phyloP scores from a whole-genome alignment of 2,888 invertebrate species.

The Ophion ventricosus region DNA sequence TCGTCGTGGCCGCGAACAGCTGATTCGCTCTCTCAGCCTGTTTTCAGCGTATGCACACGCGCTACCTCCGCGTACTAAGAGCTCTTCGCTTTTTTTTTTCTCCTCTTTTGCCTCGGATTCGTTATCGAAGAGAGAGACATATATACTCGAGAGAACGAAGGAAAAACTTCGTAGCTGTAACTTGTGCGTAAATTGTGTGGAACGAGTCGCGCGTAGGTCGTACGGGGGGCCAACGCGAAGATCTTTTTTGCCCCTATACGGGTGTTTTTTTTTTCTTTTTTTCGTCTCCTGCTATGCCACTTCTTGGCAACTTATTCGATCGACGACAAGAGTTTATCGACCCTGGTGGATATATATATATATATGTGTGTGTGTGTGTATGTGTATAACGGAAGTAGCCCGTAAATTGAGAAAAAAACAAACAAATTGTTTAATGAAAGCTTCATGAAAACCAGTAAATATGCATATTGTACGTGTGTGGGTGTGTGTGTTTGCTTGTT shows the following conservation, averaged over 20 bases:
- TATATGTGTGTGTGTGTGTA: neutral
- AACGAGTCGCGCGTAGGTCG: neutral
- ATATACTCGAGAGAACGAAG: neutral
- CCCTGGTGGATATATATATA: constrained; percentile 39
- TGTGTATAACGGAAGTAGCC: constrained; percentile 71
- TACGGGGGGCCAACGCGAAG: constrained; percentile 25
- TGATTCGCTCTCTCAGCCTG: constrained; percentile 76
- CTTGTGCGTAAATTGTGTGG: neutral
- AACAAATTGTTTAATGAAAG: constrained; percentile 8
- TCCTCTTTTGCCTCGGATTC: neutral
- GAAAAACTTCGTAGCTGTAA: neutral
- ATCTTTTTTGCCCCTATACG: constrained; percentile 56
- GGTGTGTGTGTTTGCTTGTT: neutral
- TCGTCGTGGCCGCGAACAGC: constrained; percentile 79
- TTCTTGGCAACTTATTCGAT: constrained; percentile 62
- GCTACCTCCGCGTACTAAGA: constrained; percentile 56
- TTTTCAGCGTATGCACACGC: constrained; percentile 65
- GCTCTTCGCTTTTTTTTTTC: constrained; percentile 11
- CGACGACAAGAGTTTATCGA: constrained; percentile 62
- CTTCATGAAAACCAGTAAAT: neutral
- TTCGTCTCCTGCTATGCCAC: constrained; percentile 19
- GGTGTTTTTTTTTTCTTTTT: constrained; percentile 17
- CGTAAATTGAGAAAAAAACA: constrained; percentile 30
- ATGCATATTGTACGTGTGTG: neutral
- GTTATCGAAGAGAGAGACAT: neutral